phyloP scores from a whole-genome alignment of 2,888 invertebrate species.

The Diarsia mendica region DNA sequence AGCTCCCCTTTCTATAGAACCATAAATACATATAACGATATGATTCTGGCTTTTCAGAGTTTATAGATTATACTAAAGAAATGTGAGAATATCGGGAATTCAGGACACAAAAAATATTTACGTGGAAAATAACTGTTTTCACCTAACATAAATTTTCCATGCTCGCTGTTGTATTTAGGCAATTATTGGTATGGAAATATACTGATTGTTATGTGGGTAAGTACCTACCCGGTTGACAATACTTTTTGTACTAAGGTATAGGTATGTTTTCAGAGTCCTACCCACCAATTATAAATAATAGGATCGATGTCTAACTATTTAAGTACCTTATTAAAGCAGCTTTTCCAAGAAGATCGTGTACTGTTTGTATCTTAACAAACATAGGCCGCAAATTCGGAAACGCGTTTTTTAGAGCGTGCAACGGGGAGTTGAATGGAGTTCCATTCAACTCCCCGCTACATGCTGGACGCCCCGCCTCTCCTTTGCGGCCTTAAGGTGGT shows the following conservation, averaged over 20 bases:
- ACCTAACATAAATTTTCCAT: background rate
- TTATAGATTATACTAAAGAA: constrained; percentile 10
- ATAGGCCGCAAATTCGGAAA: background rate
- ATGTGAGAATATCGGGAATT: background rate
- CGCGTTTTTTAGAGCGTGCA: too few relatives aligned
- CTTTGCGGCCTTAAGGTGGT: background rate
- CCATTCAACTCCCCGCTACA: too few relatives aligned
- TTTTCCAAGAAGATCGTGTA: background rate
- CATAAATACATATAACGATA: too few relatives aligned
- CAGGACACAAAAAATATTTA: background rate
- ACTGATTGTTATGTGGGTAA: background rate
- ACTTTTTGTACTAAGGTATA: background rate
- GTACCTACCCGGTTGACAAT: background rate
- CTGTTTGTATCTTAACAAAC: background rate
- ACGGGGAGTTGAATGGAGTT: too few relatives aligned
- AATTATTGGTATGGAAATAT: background rate
- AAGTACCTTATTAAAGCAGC: background rate
- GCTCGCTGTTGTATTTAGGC: background rate
- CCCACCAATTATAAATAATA: background rate
- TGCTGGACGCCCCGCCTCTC: too few relatives aligned
- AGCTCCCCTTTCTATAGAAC: background rate
- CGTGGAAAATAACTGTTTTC: background rate
- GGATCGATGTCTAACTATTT: background rate
- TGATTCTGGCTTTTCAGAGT: background rate
- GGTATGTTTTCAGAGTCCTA: background rate